Conservation (phyloP, 2,113 vertebrate species). For the Neogale vison region DNA sequence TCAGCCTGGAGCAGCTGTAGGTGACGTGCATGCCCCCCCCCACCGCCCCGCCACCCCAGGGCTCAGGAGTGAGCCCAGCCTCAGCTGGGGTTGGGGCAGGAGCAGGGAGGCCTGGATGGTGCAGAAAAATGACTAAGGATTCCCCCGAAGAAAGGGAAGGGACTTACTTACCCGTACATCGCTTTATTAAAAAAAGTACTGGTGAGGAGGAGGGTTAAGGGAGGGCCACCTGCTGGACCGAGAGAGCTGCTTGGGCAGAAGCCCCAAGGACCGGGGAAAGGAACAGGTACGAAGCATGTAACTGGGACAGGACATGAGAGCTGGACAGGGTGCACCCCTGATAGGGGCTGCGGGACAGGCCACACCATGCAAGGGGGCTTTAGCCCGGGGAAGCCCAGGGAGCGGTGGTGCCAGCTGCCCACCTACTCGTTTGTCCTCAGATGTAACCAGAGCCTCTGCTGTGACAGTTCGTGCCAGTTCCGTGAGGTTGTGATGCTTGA, state of each 20-base stretch:
- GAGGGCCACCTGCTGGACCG: neutral
- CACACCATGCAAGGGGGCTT: accelerated
- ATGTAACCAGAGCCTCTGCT: neutral
- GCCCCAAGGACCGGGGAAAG: accelerated
- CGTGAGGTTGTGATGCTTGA: neutral
- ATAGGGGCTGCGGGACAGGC: accelerated
- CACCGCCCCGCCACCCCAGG: too few relatives aligned
- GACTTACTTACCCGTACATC: neutral
- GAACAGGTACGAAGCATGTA: too few relatives aligned
- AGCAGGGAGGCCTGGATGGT: neutral
- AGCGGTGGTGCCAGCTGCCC: accelerated
- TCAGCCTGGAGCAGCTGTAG: neutral
- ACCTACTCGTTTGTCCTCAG: neutral
- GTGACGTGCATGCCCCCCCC: neutral
- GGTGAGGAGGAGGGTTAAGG: too few relatives aligned
- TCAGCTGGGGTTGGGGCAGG: too few relatives aligned
- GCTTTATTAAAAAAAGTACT: neutral
- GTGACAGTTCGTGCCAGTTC: neutral
- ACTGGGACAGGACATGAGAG: neutral
- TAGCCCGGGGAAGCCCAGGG: neutral
- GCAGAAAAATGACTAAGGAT: neutral
- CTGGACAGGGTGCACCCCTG: accelerated
- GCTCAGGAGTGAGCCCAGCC: neutral
- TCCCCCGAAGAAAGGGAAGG: neutral
- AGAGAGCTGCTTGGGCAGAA: neutral